Percentiles rank a stretch among this genome's conserved stretches.
phyloP scores from a whole-genome alignment of 37 sponge, comb jelly and placozoan species.

The Tethya wilhelma region DNA sequence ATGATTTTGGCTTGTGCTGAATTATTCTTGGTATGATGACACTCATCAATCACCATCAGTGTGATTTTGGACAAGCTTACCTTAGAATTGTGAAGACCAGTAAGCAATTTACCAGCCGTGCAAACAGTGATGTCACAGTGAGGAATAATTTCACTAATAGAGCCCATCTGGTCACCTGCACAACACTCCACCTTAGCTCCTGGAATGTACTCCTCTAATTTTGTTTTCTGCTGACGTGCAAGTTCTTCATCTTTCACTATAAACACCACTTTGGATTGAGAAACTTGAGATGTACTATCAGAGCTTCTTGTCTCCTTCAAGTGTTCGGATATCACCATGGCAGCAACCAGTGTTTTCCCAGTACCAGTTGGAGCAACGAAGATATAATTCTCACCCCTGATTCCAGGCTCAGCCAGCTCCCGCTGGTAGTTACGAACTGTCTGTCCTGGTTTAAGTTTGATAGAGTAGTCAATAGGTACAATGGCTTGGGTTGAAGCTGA shows the following conservation, averaged over 20 bases:
- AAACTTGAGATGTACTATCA: slow-evolving; percentile 27
- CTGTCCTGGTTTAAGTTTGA: not conserved
- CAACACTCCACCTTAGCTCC: slow-evolving; percentile 18
- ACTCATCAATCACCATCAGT: slow-evolving; percentile 87
- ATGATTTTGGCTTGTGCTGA: slow-evolving; percentile 60
- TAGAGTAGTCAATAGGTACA: too few relatives aligned
- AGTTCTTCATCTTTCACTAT: slow-evolving; percentile 48
- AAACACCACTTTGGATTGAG: slow-evolving; percentile 27
- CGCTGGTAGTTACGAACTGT: slow-evolving; percentile 37
- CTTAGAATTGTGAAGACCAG: slow-evolving; percentile 4
- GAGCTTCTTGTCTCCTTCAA: slow-evolving; percentile 19
- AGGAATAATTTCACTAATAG: not conserved
- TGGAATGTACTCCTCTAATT: slow-evolving; percentile 8
- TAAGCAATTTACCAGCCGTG: slow-evolving; percentile 60
- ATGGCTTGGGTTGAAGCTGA: too few relatives aligned
- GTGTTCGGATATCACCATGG: slow-evolving; percentile 51
- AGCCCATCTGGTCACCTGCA: slow-evolving; percentile 7
- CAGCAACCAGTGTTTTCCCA: slow-evolving; percentile 67
- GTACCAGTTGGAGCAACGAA: slow-evolving; percentile 66
- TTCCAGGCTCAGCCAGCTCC: slow-evolving; percentile 65
- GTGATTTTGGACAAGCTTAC: slow-evolving; percentile 23
- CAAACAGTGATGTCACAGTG: slow-evolving; percentile 57
- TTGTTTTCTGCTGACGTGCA: slow-evolving; percentile 53
- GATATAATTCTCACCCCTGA: slow-evolving; percentile 63
- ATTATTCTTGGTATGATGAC: slow-evolving; percentile 74